These are phyloP conservation scores for Aphidoletes aphidimyza DNA, from an alignment of 2,888 invertebrate species.

Conservation along the genomic window DNA sequence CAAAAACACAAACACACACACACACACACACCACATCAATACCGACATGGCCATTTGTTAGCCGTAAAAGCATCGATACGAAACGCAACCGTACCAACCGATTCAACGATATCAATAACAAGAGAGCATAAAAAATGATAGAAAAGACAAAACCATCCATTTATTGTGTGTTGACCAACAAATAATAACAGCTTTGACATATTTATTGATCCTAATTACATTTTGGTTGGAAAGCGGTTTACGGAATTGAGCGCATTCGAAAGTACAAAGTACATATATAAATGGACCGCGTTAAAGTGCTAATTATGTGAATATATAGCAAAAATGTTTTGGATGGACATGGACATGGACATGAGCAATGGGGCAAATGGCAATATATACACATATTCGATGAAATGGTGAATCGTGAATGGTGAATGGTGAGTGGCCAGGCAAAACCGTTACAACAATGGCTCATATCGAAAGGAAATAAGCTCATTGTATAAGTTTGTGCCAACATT, in stretches of 20 bases:
- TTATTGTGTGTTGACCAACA: background rate
- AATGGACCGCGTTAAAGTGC: background rate
- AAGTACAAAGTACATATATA: background rate
- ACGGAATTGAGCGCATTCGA: background rate
- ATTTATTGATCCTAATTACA: conserved; percentile 41
- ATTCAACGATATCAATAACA: background rate
- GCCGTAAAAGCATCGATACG: background rate
- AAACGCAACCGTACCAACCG: too few species aligned
- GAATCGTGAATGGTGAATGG: too few species aligned
- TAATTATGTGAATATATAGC: conserved; percentile 3
- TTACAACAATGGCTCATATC: background rate
- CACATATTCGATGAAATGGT: too few species aligned
- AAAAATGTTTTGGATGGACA: background rate
- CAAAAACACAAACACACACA: background rate
- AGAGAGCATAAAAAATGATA: background rate
- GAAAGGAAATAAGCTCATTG: conserved; percentile 27
- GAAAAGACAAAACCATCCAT: background rate
- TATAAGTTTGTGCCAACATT: background rate
- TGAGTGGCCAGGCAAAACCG: too few species aligned
- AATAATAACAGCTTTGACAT: conserved; percentile 47
- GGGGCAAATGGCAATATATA: too few species aligned
- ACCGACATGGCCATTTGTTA: background rate
- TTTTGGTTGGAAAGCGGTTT: conserved; percentile 14
- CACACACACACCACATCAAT: background rate
- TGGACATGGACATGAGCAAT: background rate